Base-by-base conservation (phyloP, 2,888 invertebrate genomes). In the Eledona agricola region DNA sequence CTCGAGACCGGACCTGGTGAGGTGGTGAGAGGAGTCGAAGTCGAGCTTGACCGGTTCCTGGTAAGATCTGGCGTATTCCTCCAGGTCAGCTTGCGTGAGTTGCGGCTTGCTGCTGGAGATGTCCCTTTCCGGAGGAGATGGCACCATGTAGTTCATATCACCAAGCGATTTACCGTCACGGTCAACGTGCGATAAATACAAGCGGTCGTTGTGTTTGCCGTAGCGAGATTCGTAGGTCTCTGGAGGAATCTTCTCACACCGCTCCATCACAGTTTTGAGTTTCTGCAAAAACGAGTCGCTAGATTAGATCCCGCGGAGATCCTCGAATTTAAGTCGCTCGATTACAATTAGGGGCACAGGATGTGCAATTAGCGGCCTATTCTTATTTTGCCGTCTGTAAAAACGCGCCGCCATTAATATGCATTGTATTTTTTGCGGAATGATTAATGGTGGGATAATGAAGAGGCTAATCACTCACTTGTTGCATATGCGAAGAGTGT, bases 121-220 rank as follows among this genome's bases (percentile, higher is more conserved):
- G 46, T 87, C 87, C 52, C 87, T 73, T 74, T 87, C 87, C 1
- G 87, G 87, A 7, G 87, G 87, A 11, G 87, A 87, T 20, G 87
- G 86, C 49, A 85, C 83, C 66, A 80, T 81, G 74, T 86, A 87
- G 64, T 87, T 85, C 58, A 76, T 74, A 65, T 86, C 86, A 37
- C 84, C 85, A 34, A 83, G 70, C 12, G 78, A 71, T 71, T 83
- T 83, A 25, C 85, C 84, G 67, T 86, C 85, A 63, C 83, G 81
- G 71, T 85, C 85, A 55, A 83, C 79, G 60, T 80, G 80, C 49
- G 82, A 81, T 70, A 82, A 77, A 63, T 77, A 78, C 37, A 80
- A 66, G 59, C 78, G 75, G 60, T 79, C 75, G 66, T 75, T 76
- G 57, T 73, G 57, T 58, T 76, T 72, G 43, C 75, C 75, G 56